phyloP scores from a whole-genome alignment of 2,113 vertebrate species.

The Ptychochromis oligacanthus region DNA sequence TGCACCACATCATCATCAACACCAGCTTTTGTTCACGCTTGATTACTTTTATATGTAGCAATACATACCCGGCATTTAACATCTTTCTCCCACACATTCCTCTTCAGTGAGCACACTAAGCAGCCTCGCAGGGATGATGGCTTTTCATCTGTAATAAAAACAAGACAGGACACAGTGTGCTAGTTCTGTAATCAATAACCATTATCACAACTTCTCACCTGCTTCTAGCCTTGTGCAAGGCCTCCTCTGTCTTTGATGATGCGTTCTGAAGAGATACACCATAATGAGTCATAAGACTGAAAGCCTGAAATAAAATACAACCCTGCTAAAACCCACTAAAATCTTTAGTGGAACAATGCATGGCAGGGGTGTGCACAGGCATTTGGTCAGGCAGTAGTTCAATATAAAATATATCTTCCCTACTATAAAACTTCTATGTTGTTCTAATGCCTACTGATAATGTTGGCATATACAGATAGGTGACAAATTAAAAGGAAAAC shows the following conservation, averaged over 20 bases:
- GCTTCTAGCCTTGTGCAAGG: constrained; percentile 5
- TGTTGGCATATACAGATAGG: background rate
- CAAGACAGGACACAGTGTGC: constrained; percentile 55
- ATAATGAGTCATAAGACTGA: constrained; percentile 17
- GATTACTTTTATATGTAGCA: constrained; percentile 67
- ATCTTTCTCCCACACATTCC: constrained; percentile 59
- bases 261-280: constrained; percentile 30
- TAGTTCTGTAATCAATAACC: constrained; percentile 62
- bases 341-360: background rate
- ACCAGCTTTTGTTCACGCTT: constrained; percentile 56
- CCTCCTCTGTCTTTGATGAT: constrained; percentile 23
- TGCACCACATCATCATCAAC: constrained; percentile 56
- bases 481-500: background rate
- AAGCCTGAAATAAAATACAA: constrained; percentile 7
- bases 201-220: constrained; percentile 71
- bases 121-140: constrained; percentile 19
- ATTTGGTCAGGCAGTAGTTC: background rate
- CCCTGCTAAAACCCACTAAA: background rate
- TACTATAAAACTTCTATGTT: background rate
- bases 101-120: constrained; percentile 34
- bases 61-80: constrained; percentile 54
- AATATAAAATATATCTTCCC: background rate
- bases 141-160: constrained; percentile 66
- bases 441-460: background rate
- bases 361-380: background rate